Conservation (phyloP, 2,888 invertebrate species). For the Ophonus ardosiacus region DNA sequence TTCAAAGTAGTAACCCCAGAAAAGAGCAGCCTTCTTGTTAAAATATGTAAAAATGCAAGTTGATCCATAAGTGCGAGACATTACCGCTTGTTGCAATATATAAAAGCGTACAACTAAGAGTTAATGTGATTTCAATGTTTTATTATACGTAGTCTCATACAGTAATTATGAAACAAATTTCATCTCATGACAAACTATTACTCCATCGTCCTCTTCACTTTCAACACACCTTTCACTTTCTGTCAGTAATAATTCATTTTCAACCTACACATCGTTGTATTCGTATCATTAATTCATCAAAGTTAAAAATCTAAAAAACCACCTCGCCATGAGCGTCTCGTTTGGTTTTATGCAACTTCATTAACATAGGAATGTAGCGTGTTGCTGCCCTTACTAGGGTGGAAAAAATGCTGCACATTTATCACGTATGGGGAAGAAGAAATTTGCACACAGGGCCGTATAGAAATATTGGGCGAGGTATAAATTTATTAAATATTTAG, state of each 20-base stretch:
- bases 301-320: neutral
- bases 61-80: too few species aligned
- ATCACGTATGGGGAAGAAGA: neutral
- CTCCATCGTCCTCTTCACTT: neutral
- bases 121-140: too few species aligned
- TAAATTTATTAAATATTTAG: too few species aligned
- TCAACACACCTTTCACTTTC: neutral
- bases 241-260: neutral
- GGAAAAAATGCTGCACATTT: neutral
- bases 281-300: neutral
- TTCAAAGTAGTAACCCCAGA: too few species aligned
- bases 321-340: too few species aligned
- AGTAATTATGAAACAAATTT: neutral
- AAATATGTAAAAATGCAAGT: too few species aligned
- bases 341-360: neutral
- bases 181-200: neutral
- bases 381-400: neutral
- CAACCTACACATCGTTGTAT: neutral
- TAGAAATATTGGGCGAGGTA: too few species aligned
- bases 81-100: too few species aligned
- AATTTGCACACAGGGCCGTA: neutral
- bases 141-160: too few species aligned
- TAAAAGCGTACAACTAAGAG: too few species aligned
- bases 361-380: conserved; percentile 4
- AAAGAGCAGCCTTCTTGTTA: too few species aligned